phyloP scores from a whole-genome alignment of 2,888 invertebrate genomes.

The Diarsia mendica region DNA sequence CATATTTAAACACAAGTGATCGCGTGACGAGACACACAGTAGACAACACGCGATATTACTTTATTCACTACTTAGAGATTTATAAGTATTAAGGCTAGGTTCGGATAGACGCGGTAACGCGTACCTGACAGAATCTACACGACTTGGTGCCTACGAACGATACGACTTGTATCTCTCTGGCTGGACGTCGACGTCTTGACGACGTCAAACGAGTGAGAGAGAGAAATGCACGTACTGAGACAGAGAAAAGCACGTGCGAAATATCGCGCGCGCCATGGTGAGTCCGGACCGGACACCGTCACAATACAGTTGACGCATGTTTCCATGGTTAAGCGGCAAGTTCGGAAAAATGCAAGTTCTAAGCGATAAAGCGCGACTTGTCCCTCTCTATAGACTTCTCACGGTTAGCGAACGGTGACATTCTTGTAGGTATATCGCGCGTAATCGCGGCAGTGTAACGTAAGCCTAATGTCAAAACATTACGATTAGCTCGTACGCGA shows the following conservation, averaged over 20 bases:
- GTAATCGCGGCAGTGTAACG: constrained; percentile 1
- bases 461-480: constrained; percentile 53
- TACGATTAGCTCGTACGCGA: constrained; percentile 16
- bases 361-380: neutral
- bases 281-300: no score
- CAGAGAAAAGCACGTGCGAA: no score
- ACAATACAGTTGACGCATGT: no score
- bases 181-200: no score
- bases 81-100: constrained; percentile 22
- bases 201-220: no score
- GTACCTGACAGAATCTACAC: neutral
- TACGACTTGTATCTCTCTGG: neutral
- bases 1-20: constrained; percentile 46
- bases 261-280: no score
- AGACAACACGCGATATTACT: constrained; percentile 49
- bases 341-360: no score
- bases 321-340: no score
- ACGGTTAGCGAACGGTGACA: neutral
- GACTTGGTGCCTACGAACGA: neutral
- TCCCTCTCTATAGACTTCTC: neutral
- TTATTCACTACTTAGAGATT: constrained; percentile 27
- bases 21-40: constrained; percentile 40
- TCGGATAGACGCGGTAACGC: constrained; percentile 8
- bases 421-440: neutral
- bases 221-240: no score